Evolutionary conservation across 2,888 invertebrate genomes (phyloP), one percentile per base, ranked within the genome.

Genomic region (Phorcus lineatus): DNA sequence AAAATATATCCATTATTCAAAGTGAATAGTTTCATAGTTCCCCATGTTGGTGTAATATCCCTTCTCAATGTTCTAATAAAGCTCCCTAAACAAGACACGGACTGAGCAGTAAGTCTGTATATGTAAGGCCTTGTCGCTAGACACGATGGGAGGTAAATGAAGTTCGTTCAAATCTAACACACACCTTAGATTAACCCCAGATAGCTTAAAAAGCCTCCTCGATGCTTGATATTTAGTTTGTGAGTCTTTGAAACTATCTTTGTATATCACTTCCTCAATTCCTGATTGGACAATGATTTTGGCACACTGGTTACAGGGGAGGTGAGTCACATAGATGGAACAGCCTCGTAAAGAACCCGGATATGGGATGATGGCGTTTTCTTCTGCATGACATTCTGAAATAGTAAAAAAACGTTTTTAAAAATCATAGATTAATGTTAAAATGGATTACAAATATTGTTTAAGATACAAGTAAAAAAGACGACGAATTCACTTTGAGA

Each of bases 241-340:
- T 62, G n/a, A 13, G 28, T 24, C 22, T 28, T 62, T 19, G 22
- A 22, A 28, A 62, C 28, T 28, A 19, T 62, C 62, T 11, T 28
- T 22, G 62, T 19, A 62, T 62, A 24, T 62, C 13, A 62, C 62
- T 17, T 19, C 22, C 62, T 24, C 6, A 3, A 62, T 62, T 62
- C 62, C 62, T 4, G 62, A 62, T 16, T 28, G 62, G 22, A 62
- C 62, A 24, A 62, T 62, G 11, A 62, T 13, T 28, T 19, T 62
- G 13, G 62, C 62, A 62, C 62, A 62, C 22, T 16, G 24, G 28
- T 62, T 62, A 62, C 62, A 62, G 3, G 62, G 62, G 62, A 28
- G 62, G 62, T 28, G 62, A 28, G 62, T 62, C 62, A 62, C 62
- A 7, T 62, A 62, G 62, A 62, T 62, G 24, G 62, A 62, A 62